Evolutionary conservation across 2,113 vertebrate species (phyloP), one percentile per base, ranked within the genome.

Genomic region (Mormoops blainvillei): DNA sequence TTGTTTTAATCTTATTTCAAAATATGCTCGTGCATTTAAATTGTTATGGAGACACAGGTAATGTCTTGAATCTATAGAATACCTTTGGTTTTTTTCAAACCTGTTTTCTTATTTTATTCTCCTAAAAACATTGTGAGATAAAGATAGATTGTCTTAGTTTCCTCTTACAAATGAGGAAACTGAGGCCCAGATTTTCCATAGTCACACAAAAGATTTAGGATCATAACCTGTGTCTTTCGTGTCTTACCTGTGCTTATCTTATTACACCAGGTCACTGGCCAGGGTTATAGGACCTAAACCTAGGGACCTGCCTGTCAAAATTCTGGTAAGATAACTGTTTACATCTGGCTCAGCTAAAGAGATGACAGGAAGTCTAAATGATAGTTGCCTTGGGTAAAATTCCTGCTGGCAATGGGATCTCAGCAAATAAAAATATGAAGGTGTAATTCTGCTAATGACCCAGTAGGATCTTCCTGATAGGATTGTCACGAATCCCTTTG

Each of bases 1-100:
- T 38, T 91, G 5, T 68, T 86, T 13, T 56, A 88, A 73, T 92
- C 28, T 73, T 65, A 68, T 89, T 91, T 96, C 91, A 94, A 92
- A 76, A 82, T 38, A 28, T 8, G 45, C 3, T n/a, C 22, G 7
- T 84, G 3, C 18, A 63, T 86, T 89, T 41, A 86, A 71, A 87
- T 78, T 63, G 45, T 7, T 54, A 78, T n/a, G 58, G 26, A 80
- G 48, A 82, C 0, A 1, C 87, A 61, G 73, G 81, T 41, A 63
- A 68, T 58, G n/a, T 26, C 3, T 0, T 83, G 61, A 43, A 77
- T 88, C n/a, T 54, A 10, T 76, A 12, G 77, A 33, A 63, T 1
- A 48, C 3, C 48, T 82, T 48, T 77, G 18, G 19, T 67, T 48
- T 5, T 38, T 93, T 67, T 48, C 28, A 70, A 43, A 63, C n/a